phyloP scores from a whole-genome alignment of 2,888 invertebrate species.

The Lochmaea crataegi region DNA sequence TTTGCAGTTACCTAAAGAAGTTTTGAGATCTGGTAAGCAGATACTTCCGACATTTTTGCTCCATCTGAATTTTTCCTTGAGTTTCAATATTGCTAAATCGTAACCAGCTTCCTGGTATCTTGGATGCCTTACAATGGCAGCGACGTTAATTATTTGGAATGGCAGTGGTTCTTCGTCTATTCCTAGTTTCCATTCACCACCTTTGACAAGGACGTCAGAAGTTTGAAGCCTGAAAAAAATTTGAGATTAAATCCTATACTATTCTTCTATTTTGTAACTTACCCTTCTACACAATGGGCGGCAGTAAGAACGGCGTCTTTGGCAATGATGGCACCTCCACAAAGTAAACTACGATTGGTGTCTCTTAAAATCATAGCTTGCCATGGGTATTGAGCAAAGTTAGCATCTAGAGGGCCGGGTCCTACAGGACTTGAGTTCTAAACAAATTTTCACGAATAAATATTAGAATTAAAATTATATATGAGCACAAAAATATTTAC shows the following conservation, averaged over 20 bases:
- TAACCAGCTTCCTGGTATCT: slow-evolving; percentile 72
- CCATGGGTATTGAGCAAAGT: slow-evolving; percentile 88
- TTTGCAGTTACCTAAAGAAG: slow-evolving; percentile 74
- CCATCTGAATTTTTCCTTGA: slow-evolving; percentile 73
- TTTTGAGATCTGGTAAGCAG: slow-evolving; percentile 73
- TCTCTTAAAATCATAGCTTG: slow-evolving; percentile 84
- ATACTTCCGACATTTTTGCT: slow-evolving; percentile 81
- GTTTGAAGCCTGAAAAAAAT: slow-evolving; percentile 69
- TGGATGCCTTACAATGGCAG: slow-evolving; percentile 78
- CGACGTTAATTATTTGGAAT: slow-evolving; percentile 81
- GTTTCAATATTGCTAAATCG: slow-evolving; percentile 78
- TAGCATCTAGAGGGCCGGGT: slow-evolving; percentile 69
- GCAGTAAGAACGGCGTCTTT: slow-evolving; percentile 80
- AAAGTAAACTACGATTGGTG: slow-evolving; percentile 77
- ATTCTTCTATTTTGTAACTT: slow-evolving; percentile 41
- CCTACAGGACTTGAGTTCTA: slow-evolving; percentile 69
- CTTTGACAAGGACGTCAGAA: slow-evolving; percentile 78
- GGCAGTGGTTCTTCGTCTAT: slow-evolving; percentile 84
- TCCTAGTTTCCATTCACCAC: slow-evolving; percentile 87
- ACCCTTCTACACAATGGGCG: slow-evolving; percentile 86
- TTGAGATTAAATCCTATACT: not conserved
- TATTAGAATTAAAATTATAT: no score
- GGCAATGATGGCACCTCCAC: slow-evolving; percentile 83
- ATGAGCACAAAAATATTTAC: slow-evolving; percentile 34
- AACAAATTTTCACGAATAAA: slow-evolving; percentile 11